These are phyloP conservation scores for Cuniculus paca DNA, from an alignment of 2,797 vertebrate species.

Conservation along the genomic window DNA sequence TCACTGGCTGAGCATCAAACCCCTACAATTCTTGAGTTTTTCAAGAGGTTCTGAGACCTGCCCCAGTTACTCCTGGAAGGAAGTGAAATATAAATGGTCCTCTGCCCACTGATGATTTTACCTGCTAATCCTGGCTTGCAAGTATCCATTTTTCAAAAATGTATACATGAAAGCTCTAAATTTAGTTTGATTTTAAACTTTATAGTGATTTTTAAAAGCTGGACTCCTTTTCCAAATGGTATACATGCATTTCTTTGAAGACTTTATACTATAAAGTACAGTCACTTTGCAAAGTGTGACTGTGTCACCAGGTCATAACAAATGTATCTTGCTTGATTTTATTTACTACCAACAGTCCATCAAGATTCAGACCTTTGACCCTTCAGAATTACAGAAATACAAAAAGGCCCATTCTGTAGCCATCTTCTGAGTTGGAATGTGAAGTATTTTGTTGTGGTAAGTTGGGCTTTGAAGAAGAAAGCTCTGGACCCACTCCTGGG, in stretches of 20 bases:
- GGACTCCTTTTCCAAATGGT: conserved; percentile 43
- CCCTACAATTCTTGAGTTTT: conserved; percentile 48
- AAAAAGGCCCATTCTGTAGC: conserved; percentile 58
- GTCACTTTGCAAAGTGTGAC: neutral
- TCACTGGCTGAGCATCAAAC: conserved; percentile 79
- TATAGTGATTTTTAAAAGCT: conserved; percentile 7
- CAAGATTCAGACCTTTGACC: conserved; percentile 45
- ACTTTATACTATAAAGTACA: conserved; percentile 41
- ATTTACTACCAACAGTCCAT: conserved; percentile 47
- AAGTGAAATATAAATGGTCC: conserved; percentile 29
- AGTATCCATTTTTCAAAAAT: conserved; percentile 61
- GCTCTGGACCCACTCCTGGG: conserved; percentile 49
- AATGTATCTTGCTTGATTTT: conserved; percentile 61
- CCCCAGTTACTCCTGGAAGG: conserved; percentile 48
- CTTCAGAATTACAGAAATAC: conserved; percentile 64
- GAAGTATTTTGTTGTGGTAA: conserved; percentile 78
- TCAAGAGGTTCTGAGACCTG: conserved; percentile 48
- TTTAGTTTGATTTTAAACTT: conserved; percentile 64
- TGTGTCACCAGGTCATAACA: conserved; percentile 7
- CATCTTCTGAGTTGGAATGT: conserved; percentile 75
- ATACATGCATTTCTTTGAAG: conserved; percentile 43
- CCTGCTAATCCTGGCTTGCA: neutral
- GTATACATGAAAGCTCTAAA: conserved; percentile 57
- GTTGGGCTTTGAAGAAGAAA: conserved; percentile 75
- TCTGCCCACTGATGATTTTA: conserved; percentile 8